A percentile compares a stretch with the other conserved stretches of the same genome.
These are phyloP conservation scores for Echinops telfairi DNA, from an alignment of 2,113 vertebrate genomes.

Conservation along the genomic window DNA sequence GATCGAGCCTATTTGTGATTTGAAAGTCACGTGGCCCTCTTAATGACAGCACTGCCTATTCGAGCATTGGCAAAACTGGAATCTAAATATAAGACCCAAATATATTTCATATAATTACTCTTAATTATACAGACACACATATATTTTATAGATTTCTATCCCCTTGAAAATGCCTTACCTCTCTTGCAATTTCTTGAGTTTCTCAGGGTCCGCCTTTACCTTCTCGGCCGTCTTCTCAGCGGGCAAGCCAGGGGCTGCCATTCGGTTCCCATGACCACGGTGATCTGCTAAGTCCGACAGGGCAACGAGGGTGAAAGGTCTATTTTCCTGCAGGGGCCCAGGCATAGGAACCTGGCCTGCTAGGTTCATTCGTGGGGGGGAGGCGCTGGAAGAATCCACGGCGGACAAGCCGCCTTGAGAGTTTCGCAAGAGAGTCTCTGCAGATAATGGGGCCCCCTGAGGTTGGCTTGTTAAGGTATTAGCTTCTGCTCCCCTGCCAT, in stretches of 20 bases:
- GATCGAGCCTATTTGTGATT: background rate
- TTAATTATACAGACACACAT: no score
- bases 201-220: constrained; percentile 78
- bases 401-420: constrained; percentile 24
- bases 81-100: background rate
- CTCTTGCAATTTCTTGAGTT: constrained; percentile 80
- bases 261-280: background rate
- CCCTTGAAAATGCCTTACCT: constrained; percentile 75
- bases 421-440: background rate
- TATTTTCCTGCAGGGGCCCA: constrained; percentile 47
- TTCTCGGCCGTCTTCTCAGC: constrained; percentile 40
- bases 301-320: constrained; percentile 57
- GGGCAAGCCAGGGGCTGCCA: background rate
- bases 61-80: background rate
- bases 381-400: constrained; percentile 43
- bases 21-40: background rate
- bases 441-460: background rate
- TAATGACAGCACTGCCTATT: background rate
- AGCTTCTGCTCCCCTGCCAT: background rate
- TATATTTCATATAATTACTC: background rate
- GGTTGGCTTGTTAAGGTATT: background rate
- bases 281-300: constrained; percentile 72
- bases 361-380: constrained; percentile 45
- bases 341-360: constrained; percentile 32
- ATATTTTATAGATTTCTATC: background rate